Percentiles rank a stretch among this genome's conserved stretches.
These are phyloP conservation scores for Sebastes baramenuke DNA, from an alignment of 2,797 vertebrate genomes.

Conservation along the genomic window DNA sequence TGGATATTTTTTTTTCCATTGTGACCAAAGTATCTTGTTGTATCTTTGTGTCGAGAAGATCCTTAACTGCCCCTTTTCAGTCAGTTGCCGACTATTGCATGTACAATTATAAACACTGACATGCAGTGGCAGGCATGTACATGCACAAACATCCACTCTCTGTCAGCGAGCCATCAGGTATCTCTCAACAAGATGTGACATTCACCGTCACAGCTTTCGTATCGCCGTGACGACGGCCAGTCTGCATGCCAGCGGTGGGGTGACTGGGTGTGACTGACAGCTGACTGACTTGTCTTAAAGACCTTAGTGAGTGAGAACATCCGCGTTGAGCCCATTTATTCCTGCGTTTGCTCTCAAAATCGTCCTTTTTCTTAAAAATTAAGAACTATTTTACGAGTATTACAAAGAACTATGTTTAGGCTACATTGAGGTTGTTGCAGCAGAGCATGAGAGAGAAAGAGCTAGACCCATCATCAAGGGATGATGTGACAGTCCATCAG, in stretches of 20 bases:
- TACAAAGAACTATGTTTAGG: neutral
- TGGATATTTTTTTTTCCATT: neutral
- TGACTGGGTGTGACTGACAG: slow-evolving; percentile 53
- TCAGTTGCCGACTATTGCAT: neutral
- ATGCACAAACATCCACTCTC: slow-evolving; percentile 7
- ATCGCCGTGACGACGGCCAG: slow-evolving; percentile 46
- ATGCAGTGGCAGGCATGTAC: slow-evolving; percentile 12
- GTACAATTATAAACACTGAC: slow-evolving; percentile 17
- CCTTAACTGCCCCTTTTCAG: neutral
- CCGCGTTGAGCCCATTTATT: neutral
- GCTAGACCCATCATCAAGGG: neutral
- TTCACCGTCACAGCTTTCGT: slow-evolving; percentile 55
- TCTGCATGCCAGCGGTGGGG: slow-evolving; percentile 54
- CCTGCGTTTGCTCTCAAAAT: neutral
- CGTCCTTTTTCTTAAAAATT: too few relatives aligned
- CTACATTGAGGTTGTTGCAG: neutral
- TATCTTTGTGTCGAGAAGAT: neutral
- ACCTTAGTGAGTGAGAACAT: neutral
- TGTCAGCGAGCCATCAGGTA: slow-evolving; percentile 47
- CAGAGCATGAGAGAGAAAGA: neutral
- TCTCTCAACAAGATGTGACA: slow-evolving; percentile 54
- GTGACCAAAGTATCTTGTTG: neutral
- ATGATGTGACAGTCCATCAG: slow-evolving; percentile 40
- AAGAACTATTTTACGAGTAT: neutral
- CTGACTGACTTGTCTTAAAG: slow-evolving; percentile 27